These are phyloP conservation scores for Sandelia bainsii DNA, from an alignment of 2,797 vertebrate genomes.

Conservation along the genomic window DNA sequence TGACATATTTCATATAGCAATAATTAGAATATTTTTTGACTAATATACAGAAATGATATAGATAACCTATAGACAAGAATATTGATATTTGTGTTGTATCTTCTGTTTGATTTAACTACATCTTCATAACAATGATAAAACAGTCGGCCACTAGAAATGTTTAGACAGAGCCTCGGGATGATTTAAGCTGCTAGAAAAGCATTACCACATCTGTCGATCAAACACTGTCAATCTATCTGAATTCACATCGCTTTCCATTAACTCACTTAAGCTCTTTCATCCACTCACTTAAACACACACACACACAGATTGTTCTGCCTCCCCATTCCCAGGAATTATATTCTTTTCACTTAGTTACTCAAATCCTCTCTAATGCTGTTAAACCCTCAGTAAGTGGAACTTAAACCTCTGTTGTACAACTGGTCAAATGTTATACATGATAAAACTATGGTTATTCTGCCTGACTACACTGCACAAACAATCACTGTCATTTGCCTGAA, in stretches of 20 bases:
- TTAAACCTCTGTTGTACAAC: slow-evolving; percentile 57
- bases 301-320: slow-evolving; percentile 8
- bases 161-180: slow-evolving; percentile 48
- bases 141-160: slow-evolving; percentile 37
- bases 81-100: not conserved
- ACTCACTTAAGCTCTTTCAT: slow-evolving; percentile 61
- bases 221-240: slow-evolving; percentile 66
- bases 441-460: slow-evolving; percentile 31
- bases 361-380: slow-evolving; percentile 62
- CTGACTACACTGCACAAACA: slow-evolving; percentile 7
- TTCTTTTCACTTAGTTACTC: slow-evolving; percentile 54
- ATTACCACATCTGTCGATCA: slow-evolving; percentile 70
- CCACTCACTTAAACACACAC: slow-evolving; percentile 11
- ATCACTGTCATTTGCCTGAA: slow-evolving; percentile 24
- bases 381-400: slow-evolving; percentile 53
- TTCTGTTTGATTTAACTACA: slow-evolving; percentile 15
- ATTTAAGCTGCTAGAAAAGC: slow-evolving; percentile 56
- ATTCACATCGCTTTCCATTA: slow-evolving; percentile 69
- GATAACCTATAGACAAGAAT: not conserved
- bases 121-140: slow-evolving; percentile 36
- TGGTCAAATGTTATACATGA: slow-evolving; percentile 39
- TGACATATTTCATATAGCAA: slow-evolving; percentile 9
- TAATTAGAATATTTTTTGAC: not conserved
- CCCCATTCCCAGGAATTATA: slow-evolving; percentile 17
- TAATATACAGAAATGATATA: not conserved